phyloP scores from a whole-genome alignment of 2,797 vertebrate genomes.

The Phrynocephalus guinanensis region DNA sequence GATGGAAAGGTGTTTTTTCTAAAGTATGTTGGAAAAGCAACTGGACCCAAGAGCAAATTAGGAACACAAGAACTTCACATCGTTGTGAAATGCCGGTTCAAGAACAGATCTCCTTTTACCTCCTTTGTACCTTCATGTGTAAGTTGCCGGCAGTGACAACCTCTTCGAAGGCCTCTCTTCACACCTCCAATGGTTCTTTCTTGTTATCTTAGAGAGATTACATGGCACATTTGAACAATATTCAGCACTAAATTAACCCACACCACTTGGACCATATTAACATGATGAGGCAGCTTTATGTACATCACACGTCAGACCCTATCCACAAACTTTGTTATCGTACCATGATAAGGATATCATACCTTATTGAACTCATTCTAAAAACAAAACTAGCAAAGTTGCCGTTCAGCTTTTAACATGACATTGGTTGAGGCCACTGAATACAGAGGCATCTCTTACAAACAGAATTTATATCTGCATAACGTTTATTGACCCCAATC shows the following conservation, averaged over 20 bases:
- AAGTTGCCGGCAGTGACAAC: conserved; percentile 73
- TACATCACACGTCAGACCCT: conserved; percentile 80
- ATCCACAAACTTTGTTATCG: conserved; percentile 74
- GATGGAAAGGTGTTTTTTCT: conserved; percentile 32
- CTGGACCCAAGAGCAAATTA: conserved; percentile 1
- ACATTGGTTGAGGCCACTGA: conserved; percentile 62
- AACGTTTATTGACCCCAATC: neutral
- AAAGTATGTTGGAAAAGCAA: conserved; percentile 51
- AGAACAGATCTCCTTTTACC: conserved; percentile 77
- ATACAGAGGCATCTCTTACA: conserved; percentile 54
- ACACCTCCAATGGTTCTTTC: conserved; percentile 74
- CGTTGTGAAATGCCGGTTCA: conserved; percentile 66
- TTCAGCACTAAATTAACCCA: conserved; percentile 74
- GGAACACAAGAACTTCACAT: conserved; percentile 56
- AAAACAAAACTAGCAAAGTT: conserved; percentile 76
- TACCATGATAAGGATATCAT: conserved; percentile 73
- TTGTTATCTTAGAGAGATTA: conserved; percentile 78
- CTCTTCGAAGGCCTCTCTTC: conserved; percentile 77
- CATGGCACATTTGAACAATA: conserved; percentile 73
- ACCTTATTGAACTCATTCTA: conserved; percentile 76
- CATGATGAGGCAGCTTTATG: conserved; percentile 76
- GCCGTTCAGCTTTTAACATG: conserved; percentile 67
- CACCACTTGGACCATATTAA: conserved; percentile 71
- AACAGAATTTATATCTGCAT: neutral
- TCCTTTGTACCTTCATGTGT: conserved; percentile 70